Conservation (phyloP, 2,113 vertebrate genomes). For the Scatophagus argus region DNA sequence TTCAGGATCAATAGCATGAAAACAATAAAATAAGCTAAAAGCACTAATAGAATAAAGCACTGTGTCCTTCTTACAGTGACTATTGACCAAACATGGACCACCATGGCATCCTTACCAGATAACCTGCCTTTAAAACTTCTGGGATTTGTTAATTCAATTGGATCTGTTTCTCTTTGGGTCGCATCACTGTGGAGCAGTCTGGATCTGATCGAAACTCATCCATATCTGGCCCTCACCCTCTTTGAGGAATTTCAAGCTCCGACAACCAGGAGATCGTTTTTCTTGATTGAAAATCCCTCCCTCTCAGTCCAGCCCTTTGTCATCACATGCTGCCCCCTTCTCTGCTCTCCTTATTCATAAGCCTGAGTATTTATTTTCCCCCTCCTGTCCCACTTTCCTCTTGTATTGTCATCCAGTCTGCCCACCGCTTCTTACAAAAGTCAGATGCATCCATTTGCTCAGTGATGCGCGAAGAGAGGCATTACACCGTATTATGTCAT, state of each 20-base stretch:
- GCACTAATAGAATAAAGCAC: not conserved
- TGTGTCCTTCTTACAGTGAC: not conserved
- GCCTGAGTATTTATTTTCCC: conserved; percentile 15
- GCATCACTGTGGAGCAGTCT: not conserved
- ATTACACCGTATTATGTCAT: conserved; percentile 18
- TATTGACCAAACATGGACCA: not conserved
- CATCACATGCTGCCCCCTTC: not conserved
- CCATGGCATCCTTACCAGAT: not conserved
- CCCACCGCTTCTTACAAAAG: not conserved
- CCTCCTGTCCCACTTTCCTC: conserved; percentile 24
- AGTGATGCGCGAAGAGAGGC: conserved; percentile 32
- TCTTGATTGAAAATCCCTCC: conserved; percentile 32
- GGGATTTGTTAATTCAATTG: not conserved
- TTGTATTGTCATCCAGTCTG: conserved; percentile 13
- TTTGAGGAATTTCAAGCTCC: conserved; percentile 15
- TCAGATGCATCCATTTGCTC: conserved; percentile 33
- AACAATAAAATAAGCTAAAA: not conserved
- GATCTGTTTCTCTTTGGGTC: not conserved
- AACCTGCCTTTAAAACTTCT: not conserved
- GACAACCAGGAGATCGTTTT: conserved; percentile 1
- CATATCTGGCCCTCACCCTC: not conserved
- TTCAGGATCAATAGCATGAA: conserved; percentile 2
- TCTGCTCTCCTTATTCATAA: conserved; percentile 10
- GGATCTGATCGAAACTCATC: conserved; percentile 24
- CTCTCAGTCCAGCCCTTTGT: not conserved